Base-by-base conservation (phyloP, 1,140 invertebrate genomes). In the Gonatopus flavifemur region DNA sequence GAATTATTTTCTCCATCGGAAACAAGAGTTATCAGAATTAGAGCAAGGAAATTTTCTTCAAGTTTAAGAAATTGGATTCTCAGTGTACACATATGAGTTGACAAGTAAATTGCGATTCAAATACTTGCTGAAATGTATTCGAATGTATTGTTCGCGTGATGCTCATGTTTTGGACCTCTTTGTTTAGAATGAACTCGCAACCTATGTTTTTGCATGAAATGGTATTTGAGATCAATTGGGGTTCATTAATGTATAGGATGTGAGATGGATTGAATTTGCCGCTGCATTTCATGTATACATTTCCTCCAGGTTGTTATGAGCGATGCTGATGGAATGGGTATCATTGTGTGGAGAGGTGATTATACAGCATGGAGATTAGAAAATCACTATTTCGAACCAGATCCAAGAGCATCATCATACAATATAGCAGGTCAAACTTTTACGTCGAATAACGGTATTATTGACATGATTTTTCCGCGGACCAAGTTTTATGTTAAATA, bases 381-480 rank as follows among this genome's bases (percentile, higher is more conserved):
- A 13, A 84, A 87, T 57, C 78, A 86, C 57, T 86, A 72, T 62
- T 86, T 87, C 69, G 69, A 85, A 59, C 79, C 81, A 0, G 83
- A 86, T 69, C 84, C 84, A 2, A 30, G 82, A 32, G 79, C 82
- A 12, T 82, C 83, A 2, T 81, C 85, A 21, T 87, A 85, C 53
- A 85, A 80, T 46, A 83, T 88, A 4, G 81, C 81, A 47, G 86
- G 84, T 22, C 76, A 83, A 16, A 82, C 81, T 52, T 88, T 88
- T 65, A 82, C 82, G 45, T 87, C 85, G 85, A 80, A 80, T 15
- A 86, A 88, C 62, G 86, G 84, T 13, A 62, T 88, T 0, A 87
- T 87, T 40, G 86, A 86, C 0, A 56, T 88, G 7, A 83, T 82
- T 0, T 44, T 86, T 15, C 66, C 70, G 1, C 53, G 55, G 0